Percentiles rank a stretch among this genome's conserved stretches.
These are phyloP conservation scores for Phalanger gymnotis DNA, from an alignment of 2,797 vertebrate genomes.

Conservation along the genomic window DNA sequence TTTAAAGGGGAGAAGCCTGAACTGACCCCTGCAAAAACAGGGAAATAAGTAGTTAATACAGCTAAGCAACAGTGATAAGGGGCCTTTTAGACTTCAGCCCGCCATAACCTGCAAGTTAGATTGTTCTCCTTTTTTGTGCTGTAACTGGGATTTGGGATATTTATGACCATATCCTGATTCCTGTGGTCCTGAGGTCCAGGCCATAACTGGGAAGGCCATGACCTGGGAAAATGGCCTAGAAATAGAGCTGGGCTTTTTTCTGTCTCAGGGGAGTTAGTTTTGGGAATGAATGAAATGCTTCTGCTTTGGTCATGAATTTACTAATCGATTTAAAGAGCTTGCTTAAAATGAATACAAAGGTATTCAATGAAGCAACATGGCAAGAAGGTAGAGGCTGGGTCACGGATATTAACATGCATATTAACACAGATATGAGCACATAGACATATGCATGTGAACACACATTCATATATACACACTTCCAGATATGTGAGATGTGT, in stretches of 20 bases:
- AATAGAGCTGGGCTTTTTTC: background rate
- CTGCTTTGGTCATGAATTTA: background rate
- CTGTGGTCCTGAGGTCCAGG: background rate
- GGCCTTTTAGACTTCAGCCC: background rate
- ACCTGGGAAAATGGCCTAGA: background rate
- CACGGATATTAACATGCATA: background rate
- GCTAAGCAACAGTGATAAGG: background rate
- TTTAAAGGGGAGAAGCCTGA: background rate
- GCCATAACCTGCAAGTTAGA: background rate
- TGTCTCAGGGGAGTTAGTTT: background rate
- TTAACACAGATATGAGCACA: background rate
- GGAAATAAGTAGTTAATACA: background rate
- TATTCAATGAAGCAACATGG: background rate
- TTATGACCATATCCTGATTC: background rate
- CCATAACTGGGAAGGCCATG: background rate
- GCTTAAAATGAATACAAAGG: background rate
- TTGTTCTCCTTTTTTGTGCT: background rate
- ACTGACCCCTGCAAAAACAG: background rate
- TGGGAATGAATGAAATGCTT: background rate
- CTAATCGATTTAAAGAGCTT: background rate
- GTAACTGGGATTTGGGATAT: background rate
- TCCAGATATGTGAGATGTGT: background rate
- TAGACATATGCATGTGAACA: background rate
- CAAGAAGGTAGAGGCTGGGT: background rate
- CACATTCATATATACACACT: background rate